These are phyloP conservation scores for Biston betularia DNA, from an alignment of 2,888 invertebrate species.

Conservation along the genomic window DNA sequence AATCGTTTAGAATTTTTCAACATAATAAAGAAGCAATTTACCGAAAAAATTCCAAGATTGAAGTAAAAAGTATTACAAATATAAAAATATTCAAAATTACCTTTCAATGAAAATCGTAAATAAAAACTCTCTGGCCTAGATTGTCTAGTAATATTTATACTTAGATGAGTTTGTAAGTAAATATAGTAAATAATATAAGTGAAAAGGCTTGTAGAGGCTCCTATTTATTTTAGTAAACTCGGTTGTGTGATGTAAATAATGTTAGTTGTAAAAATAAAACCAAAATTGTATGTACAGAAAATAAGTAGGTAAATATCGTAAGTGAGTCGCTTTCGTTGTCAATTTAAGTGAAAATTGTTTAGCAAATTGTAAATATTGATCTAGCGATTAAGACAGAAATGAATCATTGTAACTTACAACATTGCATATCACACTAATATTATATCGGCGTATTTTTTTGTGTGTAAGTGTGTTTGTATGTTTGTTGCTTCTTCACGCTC, in stretches of 20 bases:
- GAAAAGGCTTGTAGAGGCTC: conserved; percentile 59
- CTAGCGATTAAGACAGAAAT: conserved; percentile 44
- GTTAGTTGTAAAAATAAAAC: conserved; percentile 56
- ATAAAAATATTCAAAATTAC: too few relatives aligned
- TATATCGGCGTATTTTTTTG: neutral
- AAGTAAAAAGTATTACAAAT: too few relatives aligned
- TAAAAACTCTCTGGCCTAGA: neutral
- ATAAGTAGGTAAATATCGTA: conserved; percentile 48
- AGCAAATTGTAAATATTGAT: conserved; percentile 60
- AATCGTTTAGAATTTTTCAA: neutral
- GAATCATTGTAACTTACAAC: conserved; percentile 46
- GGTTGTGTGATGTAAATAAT: conserved; percentile 81
- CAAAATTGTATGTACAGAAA: conserved; percentile 55
- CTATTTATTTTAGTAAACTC: conserved; percentile 64
- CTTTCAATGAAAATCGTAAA: too few relatives aligned
- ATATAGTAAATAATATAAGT: conserved; percentile 32
- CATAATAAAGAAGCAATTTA: too few relatives aligned
- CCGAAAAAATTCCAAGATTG: neutral
- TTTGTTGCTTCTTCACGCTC: too few relatives aligned
- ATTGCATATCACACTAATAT: conserved; percentile 2
- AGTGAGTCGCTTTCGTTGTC: conserved; percentile 68
- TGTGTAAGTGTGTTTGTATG: too few relatives aligned
- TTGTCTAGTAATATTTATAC: neutral
- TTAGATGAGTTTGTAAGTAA: conserved; percentile 19
- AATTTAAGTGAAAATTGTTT: conserved; percentile 63